A percentile compares a stretch with the other conserved stretches of the same genome.
These are phyloP conservation scores for Camelus bactrianus DNA, from an alignment of 2,113 vertebrate species.

Conservation along the genomic window DNA sequence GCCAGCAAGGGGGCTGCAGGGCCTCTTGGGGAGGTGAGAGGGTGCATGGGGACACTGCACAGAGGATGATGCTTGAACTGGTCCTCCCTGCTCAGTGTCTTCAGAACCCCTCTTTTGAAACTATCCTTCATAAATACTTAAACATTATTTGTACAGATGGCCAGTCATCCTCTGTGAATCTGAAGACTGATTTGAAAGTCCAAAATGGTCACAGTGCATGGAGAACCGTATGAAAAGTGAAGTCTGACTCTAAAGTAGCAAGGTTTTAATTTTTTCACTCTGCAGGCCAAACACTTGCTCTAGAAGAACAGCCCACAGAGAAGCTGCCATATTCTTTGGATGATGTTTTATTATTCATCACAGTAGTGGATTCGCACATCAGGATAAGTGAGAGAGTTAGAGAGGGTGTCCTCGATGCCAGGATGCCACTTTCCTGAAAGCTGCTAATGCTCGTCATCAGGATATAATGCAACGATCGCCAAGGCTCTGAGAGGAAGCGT, in stretches of 20 bases:
- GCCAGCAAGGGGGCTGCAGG: background rate
- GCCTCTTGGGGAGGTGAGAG: background rate
- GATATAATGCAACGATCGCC: background rate
- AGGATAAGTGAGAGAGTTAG: background rate
- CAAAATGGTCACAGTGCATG: background rate
- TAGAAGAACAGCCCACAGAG: background rate
- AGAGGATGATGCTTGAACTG: background rate
- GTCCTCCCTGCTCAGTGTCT: background rate
- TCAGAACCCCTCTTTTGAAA: background rate
- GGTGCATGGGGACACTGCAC: background rate
- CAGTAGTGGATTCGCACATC: background rate
- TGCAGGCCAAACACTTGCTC: background rate
- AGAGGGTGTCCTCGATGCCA: background rate
- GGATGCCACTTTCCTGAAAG: background rate
- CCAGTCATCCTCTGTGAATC: background rate
- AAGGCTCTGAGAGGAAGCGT: background rate
- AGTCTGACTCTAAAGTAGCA: background rate
- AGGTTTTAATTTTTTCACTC: background rate
- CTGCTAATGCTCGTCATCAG: background rate
- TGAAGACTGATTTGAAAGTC: constrained; percentile 21
- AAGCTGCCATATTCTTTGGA: background rate
- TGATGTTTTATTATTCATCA: background rate
- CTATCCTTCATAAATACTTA: background rate
- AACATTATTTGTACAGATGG: background rate
- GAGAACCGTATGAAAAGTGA: background rate